A percentile compares a stretch with the other conserved stretches of the same genome.
Evolutionary conservation across 2,113 vertebrate species (phyloP).

Genomic region (Reinhardtius hippoglossoides): DNA sequence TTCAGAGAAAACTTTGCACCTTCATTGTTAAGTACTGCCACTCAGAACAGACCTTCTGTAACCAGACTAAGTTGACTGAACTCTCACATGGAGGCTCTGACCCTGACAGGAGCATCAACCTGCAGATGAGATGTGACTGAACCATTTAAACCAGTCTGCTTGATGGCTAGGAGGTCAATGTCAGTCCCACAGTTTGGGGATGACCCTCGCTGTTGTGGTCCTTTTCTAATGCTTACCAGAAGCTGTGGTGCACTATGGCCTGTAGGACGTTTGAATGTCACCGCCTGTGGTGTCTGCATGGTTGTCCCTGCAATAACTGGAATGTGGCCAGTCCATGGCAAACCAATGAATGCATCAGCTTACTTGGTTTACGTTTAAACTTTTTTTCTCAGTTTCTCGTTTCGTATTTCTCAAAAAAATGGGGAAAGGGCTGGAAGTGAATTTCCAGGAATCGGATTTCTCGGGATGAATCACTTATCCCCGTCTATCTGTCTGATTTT

Average conservation of each 20-base stretch:
- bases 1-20: too few relatives aligned
- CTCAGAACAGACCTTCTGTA: too few relatives aligned
- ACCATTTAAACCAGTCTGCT: not conserved
- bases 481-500: conserved; percentile 7
- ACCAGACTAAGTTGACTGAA: not conserved
- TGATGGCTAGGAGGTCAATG: not conserved
- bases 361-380: too few relatives aligned
- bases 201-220: not conserved
- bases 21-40: not conserved
- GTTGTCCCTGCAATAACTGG: not conserved
- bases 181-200: not conserved
- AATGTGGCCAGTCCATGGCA: not conserved
- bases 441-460: not conserved
- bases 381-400: not conserved
- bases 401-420: not conserved
- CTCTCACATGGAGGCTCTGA: not conserved
- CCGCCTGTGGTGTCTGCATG: not conserved
- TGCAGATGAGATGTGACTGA: too few relatives aligned
- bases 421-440: not conserved
- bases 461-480: not conserved
- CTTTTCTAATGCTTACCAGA: not conserved
- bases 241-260: not conserved
- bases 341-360: too few relatives aligned
- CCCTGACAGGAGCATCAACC: too few relatives aligned
- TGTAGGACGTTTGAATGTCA: not conserved